phyloP scores from a whole-genome alignment of 37 sponge, comb jelly and placozoan species.

The Oscarella lobularis region DNA sequence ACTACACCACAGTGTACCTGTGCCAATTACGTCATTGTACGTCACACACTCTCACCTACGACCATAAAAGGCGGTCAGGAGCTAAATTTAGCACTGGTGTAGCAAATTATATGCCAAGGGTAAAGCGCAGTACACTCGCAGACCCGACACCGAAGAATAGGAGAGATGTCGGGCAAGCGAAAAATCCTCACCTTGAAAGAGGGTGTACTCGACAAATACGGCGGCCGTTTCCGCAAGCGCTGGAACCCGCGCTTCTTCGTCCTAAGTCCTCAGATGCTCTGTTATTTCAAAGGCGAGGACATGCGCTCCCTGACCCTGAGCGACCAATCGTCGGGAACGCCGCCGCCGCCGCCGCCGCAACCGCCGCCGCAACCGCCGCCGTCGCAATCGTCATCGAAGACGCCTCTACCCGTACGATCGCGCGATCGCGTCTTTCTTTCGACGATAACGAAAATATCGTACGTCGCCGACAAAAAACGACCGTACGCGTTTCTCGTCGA shows the following conservation, averaged over 20 bases:
- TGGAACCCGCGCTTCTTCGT: slow-evolving; percentile 57
- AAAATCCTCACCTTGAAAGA: slow-evolving; percentile 32
- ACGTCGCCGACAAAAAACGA: slow-evolving; percentile 23
- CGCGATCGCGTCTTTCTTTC: background rate
- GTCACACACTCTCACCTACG: no score
- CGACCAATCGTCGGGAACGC: no score
- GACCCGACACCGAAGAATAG: no score
- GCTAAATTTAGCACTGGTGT: no score
- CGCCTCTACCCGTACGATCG: background rate
- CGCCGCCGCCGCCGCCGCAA: background rate
- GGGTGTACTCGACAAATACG: slow-evolving; percentile 51
- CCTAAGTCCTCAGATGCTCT: slow-evolving; percentile 41
- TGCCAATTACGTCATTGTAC: no score
- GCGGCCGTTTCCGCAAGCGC: slow-evolving; percentile 47
- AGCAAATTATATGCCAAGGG: no score
- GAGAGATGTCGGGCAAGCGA: background rate
- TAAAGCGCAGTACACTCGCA: no score
- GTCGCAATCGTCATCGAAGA: background rate
- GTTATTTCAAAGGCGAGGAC: slow-evolving; percentile 42
- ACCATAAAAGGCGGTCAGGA: no score
- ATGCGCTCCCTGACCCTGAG: no score
- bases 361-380: background rate
- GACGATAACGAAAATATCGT: slow-evolving; percentile 3
- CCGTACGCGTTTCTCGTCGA: slow-evolving; percentile 38
- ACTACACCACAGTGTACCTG: no score